Evolutionary conservation across 2,113 vertebrate genomes (phyloP).

Genomic region (Dipodomys ordii): DNA sequence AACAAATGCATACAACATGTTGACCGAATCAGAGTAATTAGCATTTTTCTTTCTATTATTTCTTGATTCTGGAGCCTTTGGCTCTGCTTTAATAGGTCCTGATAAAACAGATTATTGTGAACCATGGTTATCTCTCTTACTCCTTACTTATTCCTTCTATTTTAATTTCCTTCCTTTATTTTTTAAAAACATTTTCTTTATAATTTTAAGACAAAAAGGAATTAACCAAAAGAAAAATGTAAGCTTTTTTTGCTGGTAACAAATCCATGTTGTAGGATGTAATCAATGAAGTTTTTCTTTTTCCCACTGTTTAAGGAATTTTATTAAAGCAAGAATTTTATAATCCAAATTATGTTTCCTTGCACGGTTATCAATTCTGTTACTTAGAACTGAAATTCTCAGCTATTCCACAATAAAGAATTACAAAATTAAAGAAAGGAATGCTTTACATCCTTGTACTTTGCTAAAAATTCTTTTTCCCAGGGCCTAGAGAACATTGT

Average conservation of each 20-base stretch:
- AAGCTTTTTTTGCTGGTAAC: background rate
- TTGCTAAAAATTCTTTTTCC: slow-evolving; percentile 93
- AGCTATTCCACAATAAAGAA: slow-evolving; percentile 97
- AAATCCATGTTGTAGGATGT: background rate
- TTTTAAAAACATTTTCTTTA: background rate
- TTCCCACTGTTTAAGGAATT: slow-evolving; percentile 91
- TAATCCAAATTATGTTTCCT: slow-evolving; percentile 95
- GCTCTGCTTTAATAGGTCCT: background rate
- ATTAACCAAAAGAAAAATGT: background rate
- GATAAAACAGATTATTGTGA: background rate
- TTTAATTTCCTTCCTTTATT: background rate
- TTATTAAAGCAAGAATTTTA: slow-evolving; percentile 99
- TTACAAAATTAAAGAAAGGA: slow-evolving; percentile 98
- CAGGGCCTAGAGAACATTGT: slow-evolving; percentile 93
- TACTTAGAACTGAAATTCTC: slow-evolving; percentile 91
- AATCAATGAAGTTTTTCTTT: background rate
- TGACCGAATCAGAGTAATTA: background rate
- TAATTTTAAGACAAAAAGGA: background rate
- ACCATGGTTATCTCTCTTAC: background rate
- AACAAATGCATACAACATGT: background rate
- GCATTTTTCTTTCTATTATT: background rate
- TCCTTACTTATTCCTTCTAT: background rate
- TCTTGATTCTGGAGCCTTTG: background rate
- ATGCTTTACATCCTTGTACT: slow-evolving; percentile 94
- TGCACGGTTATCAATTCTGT: slow-evolving; percentile 91